Evolutionary conservation across 2,888 invertebrate genomes (phyloP), one percentile per base, ranked within the genome.

Genomic region (Agrenia bidenticulata): DNA sequence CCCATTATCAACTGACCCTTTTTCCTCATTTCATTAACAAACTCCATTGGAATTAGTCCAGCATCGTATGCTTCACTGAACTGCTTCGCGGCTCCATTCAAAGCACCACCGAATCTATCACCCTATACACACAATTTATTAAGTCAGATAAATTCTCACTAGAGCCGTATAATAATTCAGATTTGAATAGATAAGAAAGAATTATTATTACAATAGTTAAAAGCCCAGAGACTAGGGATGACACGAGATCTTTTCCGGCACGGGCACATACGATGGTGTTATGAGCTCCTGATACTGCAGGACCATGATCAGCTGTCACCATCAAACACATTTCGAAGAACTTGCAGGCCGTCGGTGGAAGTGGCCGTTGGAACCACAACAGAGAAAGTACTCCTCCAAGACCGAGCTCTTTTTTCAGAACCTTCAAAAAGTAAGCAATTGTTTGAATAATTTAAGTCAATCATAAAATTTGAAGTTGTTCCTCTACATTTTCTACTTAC

Each of bases 301-400:
- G 98, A 1, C 98, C 98, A 80, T 99, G 99, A 83, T 98, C 98
- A 15, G 96, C 96, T 0, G 98, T 98, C 70, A 99, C 92, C 88
- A 99, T 97, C 70, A 99, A 83, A 78, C 96, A 96, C 90, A 99
- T 94, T 83, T 99, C 99, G 79, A 99, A 89, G 85, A 99, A 99
- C 81, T 95, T 94, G 81, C 91, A 89, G 53, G 95, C 95, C 82
- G 94, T 93, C 1, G 89, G 85, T 0, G 99, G 98, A 59, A 99
- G 83, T 78, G 94, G 93, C 58, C 96, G 87, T 80, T 99, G 98
- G 88, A 99, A 99, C 99, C 99, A 99, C 15, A 99, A 82, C 72
- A 99, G 82, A 24, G 95, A 93, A 70, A 99, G 90, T 7, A 98
- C 97, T 17, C 99, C 99, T 1, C 99, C 99, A 67, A 99, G 92